A percentile compares a stretch with the other conserved stretches of the same genome.
phyloP scores from a whole-genome alignment of 2,888 invertebrate species.

The Mythimna loreyi region DNA sequence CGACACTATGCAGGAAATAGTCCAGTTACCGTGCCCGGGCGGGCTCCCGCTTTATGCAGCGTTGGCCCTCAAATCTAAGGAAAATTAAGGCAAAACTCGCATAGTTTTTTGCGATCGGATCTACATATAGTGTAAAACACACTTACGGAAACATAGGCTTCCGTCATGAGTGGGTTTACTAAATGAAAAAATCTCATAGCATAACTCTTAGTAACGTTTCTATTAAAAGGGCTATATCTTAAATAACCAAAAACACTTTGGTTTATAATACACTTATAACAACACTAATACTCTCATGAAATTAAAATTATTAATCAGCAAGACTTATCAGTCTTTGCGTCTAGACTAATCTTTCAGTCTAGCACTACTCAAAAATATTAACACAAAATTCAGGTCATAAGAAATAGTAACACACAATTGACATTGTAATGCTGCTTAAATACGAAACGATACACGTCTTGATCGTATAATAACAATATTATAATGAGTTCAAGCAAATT shows the following conservation, averaged over 20 bases:
- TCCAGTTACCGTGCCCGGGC: no score
- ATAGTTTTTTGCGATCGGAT: neutral
- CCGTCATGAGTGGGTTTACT: neutral
- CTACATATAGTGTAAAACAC: neutral
- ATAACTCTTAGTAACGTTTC: neutral
- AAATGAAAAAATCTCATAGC: neutral
- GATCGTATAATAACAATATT: slow-evolving; percentile 1
- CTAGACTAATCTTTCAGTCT: slow-evolving; percentile 35
- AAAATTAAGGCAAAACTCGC: neutral
- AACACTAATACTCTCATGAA: slow-evolving; percentile 42
- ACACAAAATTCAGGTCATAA: slow-evolving; percentile 29
- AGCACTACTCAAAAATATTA: slow-evolving; percentile 41
- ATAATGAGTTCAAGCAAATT: slow-evolving; percentile 7
- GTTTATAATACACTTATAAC: slow-evolving; percentile 13
- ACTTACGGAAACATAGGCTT: no score
- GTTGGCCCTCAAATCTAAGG: neutral
- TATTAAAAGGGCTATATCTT: neutral
- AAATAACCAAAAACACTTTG: slow-evolving; percentile 6
- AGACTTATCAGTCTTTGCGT: slow-evolving; percentile 32
- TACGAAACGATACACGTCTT: slow-evolving; percentile 4
- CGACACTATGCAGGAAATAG: no score
- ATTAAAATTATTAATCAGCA: slow-evolving; percentile 24
- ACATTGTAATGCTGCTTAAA: slow-evolving; percentile 12
- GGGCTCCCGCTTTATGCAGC: no score
- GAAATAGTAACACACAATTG: slow-evolving; percentile 32